Evolutionary conservation across 2,888 invertebrate species (phyloP), one percentile per base, ranked within the genome.

Genomic region (Pseudococcus longispinus): DNA sequence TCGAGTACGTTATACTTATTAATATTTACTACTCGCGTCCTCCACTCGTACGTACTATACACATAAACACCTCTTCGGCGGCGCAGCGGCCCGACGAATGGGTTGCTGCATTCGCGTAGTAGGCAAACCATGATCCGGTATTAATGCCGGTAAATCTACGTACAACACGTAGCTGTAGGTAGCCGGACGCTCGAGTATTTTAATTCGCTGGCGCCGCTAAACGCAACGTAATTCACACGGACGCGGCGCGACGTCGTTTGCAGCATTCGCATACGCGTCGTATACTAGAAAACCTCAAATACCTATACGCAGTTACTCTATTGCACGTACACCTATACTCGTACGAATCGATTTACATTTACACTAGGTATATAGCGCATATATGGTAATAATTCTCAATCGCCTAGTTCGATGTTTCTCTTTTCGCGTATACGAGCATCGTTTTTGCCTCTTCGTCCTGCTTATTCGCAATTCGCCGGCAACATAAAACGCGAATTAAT

Each of bases 401-500:
- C 65, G 26, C 26, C 23, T 65, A 65, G 65, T 65, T 65, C 20
- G 37, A 11, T 5, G n/a, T 51, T 51, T 51, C 51, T 51, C 51
- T 51, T 51, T 65, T 26, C 26, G 26, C 23, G 11, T 26, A 65
- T 65, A 65, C 65, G 13, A 23, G 65, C 51, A 65, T 65, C 23
- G 20, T 13, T 23, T 15, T 20, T 26, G 11, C 65, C 65, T 65
- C 65, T 23, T 65, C 26, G 65, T 26, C 65, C 5, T 37, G 8
- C 4, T 6, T 2, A 32, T 55, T 55, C 20, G 11, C n/a, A 20
- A 60, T 60, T 60, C 65, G 65, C 23, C 65, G 5, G 13, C 23
- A 65, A 23, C 65, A 23, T 26, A 65, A 65, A 65, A 13, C 65
- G 65, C 65, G 65, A 65, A 65, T 65, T 65, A 65, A 65, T 65